Base-by-base conservation (phyloP, 2,888 invertebrate genomes). In the Timema cristinae region DNA sequence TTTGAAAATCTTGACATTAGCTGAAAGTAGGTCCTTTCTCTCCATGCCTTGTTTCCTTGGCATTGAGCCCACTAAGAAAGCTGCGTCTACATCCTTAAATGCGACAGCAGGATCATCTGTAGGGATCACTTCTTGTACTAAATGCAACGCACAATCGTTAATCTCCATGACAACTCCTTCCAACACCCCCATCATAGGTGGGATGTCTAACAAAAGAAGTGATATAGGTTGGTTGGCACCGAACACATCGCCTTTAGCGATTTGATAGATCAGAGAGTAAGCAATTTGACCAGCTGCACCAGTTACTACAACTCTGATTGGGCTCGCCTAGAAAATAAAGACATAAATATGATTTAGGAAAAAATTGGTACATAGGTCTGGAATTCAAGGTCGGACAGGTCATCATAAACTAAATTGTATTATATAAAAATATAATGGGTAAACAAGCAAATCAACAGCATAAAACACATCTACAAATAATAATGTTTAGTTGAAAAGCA, bases 211-310 rank as follows among this genome's bases (percentile, higher is more conserved):
- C 76, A 99, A 88, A 80, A 94, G 92, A 67, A 99, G 86, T 80
- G 90, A 90, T 48, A 99, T 86, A 0, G 93, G 91, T 83, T 96
- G 96, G 67, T 93, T 86, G 68, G 87, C 86, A 50, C 98, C 98
- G 82, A 98, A 98, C 0, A 98, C 97, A 81, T 95, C 93, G 73
- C 98, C 99, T 79, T 95, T 95, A 13, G 95, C 95, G 77, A 99
- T 88, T 85, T 96, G 94, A 81, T 95, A 95, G 13, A 99, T 85
- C 66, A 99, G 85, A 4, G 98, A 98, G 83, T 99, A 99, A 73
- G 97, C 98, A 78, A 99, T 99, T 85, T 99, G 99, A 16, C 99
- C 99, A 74, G 98, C 99, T 78, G 99, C 99, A 74, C 99, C 99
- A 71, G 98, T 99, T 50, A 99, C 93, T 73, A 97, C 92, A 76